phyloP scores from a whole-genome alignment of 2,797 vertebrate genomes.

The Acrocephalus scirpaceus region DNA sequence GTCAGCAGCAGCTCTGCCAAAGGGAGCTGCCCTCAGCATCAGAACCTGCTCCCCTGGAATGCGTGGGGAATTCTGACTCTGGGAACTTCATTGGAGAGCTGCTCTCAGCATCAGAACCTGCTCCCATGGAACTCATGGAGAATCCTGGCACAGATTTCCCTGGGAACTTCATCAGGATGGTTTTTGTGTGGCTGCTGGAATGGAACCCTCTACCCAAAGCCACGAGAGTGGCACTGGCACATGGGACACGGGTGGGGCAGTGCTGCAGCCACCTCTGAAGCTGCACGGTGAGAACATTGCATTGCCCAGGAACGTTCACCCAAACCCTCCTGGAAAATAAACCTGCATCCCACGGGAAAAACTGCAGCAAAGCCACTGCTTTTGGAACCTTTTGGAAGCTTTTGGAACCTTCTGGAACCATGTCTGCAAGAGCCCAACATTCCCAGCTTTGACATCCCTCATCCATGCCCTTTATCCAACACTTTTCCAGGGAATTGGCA shows the following conservation, averaged over 20 bases:
- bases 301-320: neutral
- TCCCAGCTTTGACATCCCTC: neutral
- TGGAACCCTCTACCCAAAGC: neutral
- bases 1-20: neutral
- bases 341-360: neutral
- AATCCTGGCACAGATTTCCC: no score
- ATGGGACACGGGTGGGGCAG: neutral
- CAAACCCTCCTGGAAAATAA: neutral
- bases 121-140: fast-evolving
- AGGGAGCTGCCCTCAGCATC: neutral
- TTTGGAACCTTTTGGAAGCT: neutral
- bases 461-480: neutral
- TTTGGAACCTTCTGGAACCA: neutral
- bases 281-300: fast-evolving
- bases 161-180: neutral
- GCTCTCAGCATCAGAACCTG: neutral
- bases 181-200: neutral
- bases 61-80: no score
- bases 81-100: no score
- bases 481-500: neutral
- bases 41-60: no score
- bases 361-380: fast-evolving
- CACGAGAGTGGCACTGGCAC: neutral
- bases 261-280: neutral
- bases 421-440: neutral